Conservation (phyloP, 2,888 invertebrate genomes). For the Drosophila prolongata region DNA sequence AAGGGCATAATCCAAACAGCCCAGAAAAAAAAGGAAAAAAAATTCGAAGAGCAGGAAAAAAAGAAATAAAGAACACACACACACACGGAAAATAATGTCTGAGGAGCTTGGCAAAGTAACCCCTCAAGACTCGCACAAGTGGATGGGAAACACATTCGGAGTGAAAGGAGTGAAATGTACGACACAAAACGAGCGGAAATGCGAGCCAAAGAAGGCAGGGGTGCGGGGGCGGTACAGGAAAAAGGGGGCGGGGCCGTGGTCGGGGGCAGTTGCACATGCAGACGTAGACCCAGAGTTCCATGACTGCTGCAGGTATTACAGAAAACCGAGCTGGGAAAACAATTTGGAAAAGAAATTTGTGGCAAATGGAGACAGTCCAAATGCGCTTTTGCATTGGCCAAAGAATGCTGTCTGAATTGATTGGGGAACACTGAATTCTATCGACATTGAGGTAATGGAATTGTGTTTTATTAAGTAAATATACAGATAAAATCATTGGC, state of each 20-base stretch:
- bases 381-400: slow-evolving; percentile 39
- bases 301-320: slow-evolving; percentile 21
- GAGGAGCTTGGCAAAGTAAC: slow-evolving; percentile 63
- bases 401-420: slow-evolving; percentile 29
- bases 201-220: slow-evolving; percentile 52
- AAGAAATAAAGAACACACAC: slow-evolving; percentile 23
- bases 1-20: slow-evolving; percentile 67
- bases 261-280: slow-evolving; percentile 16
- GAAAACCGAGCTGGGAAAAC: slow-evolving; percentile 32
- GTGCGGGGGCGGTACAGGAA: slow-evolving; percentile 1
- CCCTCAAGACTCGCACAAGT: slow-evolving; percentile 61
- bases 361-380: slow-evolving; percentile 47
- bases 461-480: neutral
- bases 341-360: slow-evolving; percentile 45
- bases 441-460: slow-evolving; percentile 2
- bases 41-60: slow-evolving; percentile 16
- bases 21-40: slow-evolving; percentile 30
- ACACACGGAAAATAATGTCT: slow-evolving; percentile 49
- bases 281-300: slow-evolving; percentile 1
- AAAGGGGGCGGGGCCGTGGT: slow-evolving; percentile 5
- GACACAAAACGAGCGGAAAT: slow-evolving; percentile 65
- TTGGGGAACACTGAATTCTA: slow-evolving; percentile 19
- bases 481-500: neutral
- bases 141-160: slow-evolving; percentile 58
- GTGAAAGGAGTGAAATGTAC: slow-evolving; percentile 59